Conservation (phyloP, 2,113 vertebrate genomes). For the Promerops cafer region DNA sequence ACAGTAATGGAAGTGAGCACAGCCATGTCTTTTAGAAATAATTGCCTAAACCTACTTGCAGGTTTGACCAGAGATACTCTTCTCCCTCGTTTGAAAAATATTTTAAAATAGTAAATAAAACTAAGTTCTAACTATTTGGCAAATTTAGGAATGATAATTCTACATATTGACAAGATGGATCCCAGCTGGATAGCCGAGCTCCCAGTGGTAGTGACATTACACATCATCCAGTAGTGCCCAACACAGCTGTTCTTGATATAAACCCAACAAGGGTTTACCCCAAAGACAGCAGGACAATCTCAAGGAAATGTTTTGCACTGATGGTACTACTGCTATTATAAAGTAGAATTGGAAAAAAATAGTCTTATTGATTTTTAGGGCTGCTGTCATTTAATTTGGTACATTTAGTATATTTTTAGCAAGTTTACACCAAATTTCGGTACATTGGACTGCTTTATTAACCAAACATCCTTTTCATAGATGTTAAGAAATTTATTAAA, state of each 20-base stretch:
- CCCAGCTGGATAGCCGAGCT: background rate
- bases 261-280: background rate
- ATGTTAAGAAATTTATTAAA: background rate
- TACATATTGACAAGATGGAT: background rate
- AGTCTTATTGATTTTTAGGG: background rate
- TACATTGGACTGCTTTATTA: background rate
- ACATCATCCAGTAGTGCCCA: background rate
- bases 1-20: background rate
- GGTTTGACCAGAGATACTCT: background rate
- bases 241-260: background rate
- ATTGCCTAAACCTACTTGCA: background rate
- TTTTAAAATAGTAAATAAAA: background rate
- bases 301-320: background rate
- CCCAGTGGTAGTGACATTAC: background rate
- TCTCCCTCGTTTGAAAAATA: background rate
- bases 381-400: background rate
- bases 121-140: background rate
- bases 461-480: background rate
- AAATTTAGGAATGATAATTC: background rate
- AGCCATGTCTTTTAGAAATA: background rate
- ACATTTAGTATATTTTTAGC: background rate
- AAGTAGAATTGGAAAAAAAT: background rate
- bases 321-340: background rate
- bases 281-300: background rate
- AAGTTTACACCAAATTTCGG: background rate